Percentiles rank a stretch among this genome's conserved stretches.
Conservation (phyloP, 1,140 invertebrate genomes). For the Pantala flavescens region DNA sequence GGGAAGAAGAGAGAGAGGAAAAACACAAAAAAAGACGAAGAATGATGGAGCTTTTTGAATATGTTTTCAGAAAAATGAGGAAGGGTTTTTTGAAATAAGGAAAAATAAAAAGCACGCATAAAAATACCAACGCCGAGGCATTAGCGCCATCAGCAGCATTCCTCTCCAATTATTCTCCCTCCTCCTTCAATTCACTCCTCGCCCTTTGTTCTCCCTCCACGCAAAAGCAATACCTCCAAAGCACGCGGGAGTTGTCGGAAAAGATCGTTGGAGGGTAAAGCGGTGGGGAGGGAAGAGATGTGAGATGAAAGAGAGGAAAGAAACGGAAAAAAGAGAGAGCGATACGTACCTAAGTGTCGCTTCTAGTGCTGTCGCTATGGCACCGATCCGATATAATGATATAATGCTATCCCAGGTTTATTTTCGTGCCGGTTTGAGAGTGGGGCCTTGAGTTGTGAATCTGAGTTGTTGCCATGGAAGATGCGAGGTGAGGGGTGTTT, state of each 20-base stretch:
- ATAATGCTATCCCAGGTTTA: too few species aligned
- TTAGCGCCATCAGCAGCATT: slow-evolving; percentile 2
- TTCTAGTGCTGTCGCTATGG: too few species aligned
- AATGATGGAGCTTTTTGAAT: not conserved
- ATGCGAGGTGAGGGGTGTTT: too few species aligned
- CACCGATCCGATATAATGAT: too few species aligned
- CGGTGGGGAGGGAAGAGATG: not conserved
- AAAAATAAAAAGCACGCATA: not conserved
- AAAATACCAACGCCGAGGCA: slow-evolving; percentile 3
- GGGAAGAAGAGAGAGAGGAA: not conserved
- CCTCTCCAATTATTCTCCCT: slow-evolving; percentile 8
- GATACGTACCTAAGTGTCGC: too few species aligned
- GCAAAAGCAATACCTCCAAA: slow-evolving; percentile 9
- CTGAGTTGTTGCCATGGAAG: too few species aligned
- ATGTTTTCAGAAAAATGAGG: slow-evolving; percentile 10
- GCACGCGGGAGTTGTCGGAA: not conserved
- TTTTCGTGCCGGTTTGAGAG: too few species aligned
- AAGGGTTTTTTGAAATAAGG: slow-evolving; percentile 10
- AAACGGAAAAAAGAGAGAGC: not conserved
- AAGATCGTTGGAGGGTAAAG: not conserved
- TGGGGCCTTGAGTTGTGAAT: too few species aligned
- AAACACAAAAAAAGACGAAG: not conserved
- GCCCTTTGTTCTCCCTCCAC: slow-evolving; percentile 2
- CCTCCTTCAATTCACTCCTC: not conserved
- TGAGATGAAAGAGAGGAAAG: not conserved